Percentiles rank a stretch among this genome's conserved stretches.
These are phyloP conservation scores for Perca fluviatilis DNA, from an alignment of 2,113 vertebrate species.

Conservation along the genomic window DNA sequence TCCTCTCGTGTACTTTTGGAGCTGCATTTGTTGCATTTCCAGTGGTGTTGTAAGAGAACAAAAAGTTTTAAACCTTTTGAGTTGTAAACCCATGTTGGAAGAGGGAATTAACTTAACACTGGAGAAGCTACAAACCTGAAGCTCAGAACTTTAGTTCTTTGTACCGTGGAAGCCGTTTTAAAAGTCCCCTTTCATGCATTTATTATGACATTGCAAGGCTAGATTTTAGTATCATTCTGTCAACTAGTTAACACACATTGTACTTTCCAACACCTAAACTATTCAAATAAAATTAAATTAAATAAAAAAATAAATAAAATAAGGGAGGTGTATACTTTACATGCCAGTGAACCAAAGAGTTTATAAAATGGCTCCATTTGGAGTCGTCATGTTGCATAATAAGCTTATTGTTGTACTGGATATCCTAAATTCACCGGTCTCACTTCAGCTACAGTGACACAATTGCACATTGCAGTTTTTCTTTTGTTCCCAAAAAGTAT, in stretches of 20 bases:
- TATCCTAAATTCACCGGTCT: background rate
- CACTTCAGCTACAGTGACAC: background rate
- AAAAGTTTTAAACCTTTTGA: background rate
- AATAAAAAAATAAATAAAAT: constrained; percentile 1
- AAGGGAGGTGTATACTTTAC: background rate
- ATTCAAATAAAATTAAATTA: constrained; percentile 12
- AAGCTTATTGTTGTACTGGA: constrained; percentile 1
- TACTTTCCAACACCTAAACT: constrained; percentile 3
- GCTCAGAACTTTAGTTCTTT: background rate
- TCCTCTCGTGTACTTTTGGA: constrained; percentile 50
- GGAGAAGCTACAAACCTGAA: constrained; percentile 34
- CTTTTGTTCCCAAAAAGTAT: background rate
- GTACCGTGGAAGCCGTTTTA: constrained; percentile 22
- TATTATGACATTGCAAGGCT: constrained; percentile 11
- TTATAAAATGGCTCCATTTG: constrained; percentile 32
- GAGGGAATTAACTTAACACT: constrained; percentile 14
- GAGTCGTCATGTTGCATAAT: constrained; percentile 19
- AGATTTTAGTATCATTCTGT: constrained; percentile 11
- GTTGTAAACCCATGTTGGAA: background rate
- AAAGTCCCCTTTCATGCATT: constrained; percentile 40
- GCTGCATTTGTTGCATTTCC: constrained; percentile 29
- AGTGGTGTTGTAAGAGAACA: background rate
- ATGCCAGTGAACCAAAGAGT: constrained; percentile 9
- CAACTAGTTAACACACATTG: background rate
- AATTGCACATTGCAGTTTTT: background rate